Evolutionary conservation across 1,140 invertebrate genomes (phyloP).

Genomic region (Drosophila truncata): DNA sequence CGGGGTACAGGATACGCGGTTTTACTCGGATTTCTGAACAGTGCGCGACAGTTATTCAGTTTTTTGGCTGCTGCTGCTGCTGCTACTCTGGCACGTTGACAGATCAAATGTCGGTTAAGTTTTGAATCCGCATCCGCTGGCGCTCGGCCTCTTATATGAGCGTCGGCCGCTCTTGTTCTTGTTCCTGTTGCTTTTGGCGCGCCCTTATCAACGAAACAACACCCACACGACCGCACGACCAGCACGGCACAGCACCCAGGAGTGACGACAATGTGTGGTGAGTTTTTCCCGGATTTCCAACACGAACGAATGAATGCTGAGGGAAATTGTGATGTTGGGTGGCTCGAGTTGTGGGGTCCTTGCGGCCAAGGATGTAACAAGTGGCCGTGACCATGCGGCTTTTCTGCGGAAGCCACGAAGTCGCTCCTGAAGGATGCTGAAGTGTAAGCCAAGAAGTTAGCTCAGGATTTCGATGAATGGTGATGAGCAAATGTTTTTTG

Average conservation of each 20-base stretch:
- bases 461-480: background rate
- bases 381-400: conserved; percentile 52
- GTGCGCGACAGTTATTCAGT: conserved; percentile 10
- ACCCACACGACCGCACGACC: conserved; percentile 48
- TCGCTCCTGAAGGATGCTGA: conserved; percentile 6
- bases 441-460: conserved; percentile 4
- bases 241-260: conserved; percentile 16
- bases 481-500: background rate
- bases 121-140: conserved; percentile 74
- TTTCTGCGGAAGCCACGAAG: conserved; percentile 26
- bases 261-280: conserved; percentile 73
- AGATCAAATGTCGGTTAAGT: conserved; percentile 84
- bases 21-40: background rate
- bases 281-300: conserved; percentile 42
- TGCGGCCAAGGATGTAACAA: conserved; percentile 58
- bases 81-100: conserved; percentile 68
- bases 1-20: conserved; percentile 11
- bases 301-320: conserved; percentile 17
- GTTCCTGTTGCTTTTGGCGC: conserved; percentile 47
- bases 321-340: conserved; percentile 8
- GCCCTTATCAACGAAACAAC: conserved; percentile 59
- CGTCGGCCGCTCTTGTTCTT: conserved; percentile 19
- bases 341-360: conserved; percentile 15
- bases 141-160: conserved; percentile 73
- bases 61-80: conserved; percentile 8